A percentile compares a stretch with the other conserved stretches of the same genome.
Evolutionary conservation across 1,140 invertebrate genomes (phyloP).

Genomic region (Lasaia peninsularis): DNA sequence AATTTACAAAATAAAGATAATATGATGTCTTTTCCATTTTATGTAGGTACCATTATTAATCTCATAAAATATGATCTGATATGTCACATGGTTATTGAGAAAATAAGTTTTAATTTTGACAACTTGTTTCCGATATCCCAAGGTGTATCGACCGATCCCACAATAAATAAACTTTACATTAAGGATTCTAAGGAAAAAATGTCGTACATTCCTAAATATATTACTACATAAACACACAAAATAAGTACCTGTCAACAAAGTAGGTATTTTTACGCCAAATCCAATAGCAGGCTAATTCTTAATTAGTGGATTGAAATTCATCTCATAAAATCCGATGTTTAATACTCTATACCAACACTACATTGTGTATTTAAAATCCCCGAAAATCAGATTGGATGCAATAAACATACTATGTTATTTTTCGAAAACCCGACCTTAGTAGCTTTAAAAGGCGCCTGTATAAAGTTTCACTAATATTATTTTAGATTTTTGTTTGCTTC

Average conservation of each 20-base stretch:
- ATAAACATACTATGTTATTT: slow-evolving; percentile 60
- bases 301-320: slow-evolving; percentile 48
- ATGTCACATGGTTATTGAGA: no score
- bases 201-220: background rate
- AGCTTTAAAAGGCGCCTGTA: slow-evolving; percentile 44
- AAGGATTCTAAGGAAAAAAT: background rate
- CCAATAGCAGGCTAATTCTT: slow-evolving; percentile 36
- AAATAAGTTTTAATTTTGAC: no score
- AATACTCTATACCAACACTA: background rate
- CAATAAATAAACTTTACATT: background rate
- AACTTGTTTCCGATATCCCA: no score
- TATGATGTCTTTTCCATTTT: no score
- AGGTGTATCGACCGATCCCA: no score
- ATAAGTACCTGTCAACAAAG: background rate
- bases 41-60: no score
- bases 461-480: slow-evolving; percentile 63
- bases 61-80: no score
- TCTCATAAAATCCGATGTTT: slow-evolving; percentile 60
- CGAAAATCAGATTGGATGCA: slow-evolving; percentile 48
- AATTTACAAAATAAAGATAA: no score
- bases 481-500: slow-evolving; percentile 47
- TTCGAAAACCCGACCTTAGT: slow-evolving; percentile 56
- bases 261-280: background rate
- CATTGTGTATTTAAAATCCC: slow-evolving; percentile 12
- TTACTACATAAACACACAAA: background rate